phyloP scores from a whole-genome alignment of 92 coral and sea anemone genomes.

The Umimayanthus chanpuru region DNA sequence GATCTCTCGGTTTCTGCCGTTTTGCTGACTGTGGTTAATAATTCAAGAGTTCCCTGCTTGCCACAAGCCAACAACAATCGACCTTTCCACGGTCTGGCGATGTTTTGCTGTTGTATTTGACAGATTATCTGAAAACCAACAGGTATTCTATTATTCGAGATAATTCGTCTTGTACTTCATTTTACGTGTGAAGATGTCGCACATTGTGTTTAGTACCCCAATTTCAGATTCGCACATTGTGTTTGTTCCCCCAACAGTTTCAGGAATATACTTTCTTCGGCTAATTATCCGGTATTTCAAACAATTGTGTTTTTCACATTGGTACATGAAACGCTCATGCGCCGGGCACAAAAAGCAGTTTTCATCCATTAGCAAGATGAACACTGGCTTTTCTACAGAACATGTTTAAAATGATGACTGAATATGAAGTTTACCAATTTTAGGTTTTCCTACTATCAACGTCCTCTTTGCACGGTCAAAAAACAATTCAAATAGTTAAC shows the following conservation, averaged over 20 bases:
- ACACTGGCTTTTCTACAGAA: too few species aligned
- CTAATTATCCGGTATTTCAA: not conserved
- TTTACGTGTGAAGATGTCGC: not conserved
- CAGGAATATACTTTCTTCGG: too few species aligned
- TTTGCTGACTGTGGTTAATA: constrained; percentile 18
- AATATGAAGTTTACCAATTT: not conserved
- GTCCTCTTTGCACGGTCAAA: not conserved
- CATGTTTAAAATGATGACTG: too few species aligned
- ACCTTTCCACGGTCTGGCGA: not conserved
- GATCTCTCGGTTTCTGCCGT: not conserved
- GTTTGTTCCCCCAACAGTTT: not conserved
- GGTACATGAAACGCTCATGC: too few species aligned
- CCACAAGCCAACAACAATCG: constrained; percentile 27
- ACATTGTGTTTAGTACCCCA: not conserved
- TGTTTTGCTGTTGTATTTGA: not conserved
- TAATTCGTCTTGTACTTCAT: not conserved
- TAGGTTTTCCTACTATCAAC: too few species aligned
- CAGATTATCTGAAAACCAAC: not conserved
- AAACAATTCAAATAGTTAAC: not conserved
- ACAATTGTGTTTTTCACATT: not conserved
- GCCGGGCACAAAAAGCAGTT: too few species aligned
- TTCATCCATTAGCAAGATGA: too few species aligned
- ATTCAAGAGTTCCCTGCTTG: constrained; percentile 18
- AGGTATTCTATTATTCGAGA: not conserved
- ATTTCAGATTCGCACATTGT: not conserved